Evolutionary conservation across 23 tunicate species (phyloP).

Genomic region (Corella eumyota): DNA sequence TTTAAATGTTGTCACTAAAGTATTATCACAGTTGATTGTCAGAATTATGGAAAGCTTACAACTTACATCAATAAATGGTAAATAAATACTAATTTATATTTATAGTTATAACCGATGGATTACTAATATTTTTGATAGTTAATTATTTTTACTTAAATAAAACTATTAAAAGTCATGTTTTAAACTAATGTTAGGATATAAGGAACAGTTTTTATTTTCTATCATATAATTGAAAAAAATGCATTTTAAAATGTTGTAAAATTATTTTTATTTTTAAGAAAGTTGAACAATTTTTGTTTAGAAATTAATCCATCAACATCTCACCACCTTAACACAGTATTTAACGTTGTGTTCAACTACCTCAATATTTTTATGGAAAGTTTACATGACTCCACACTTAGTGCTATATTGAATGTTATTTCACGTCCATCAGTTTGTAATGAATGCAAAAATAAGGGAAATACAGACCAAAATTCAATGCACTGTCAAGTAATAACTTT

Average conservation of each 20-base stretch:
- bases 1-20: slow-evolving; percentile 1
- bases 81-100: slow-evolving; percentile 4
- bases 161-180: too few relatives aligned
- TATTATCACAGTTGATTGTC: slow-evolving; percentile 9
- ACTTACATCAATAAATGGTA: slow-evolving; percentile 21
- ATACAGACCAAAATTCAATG: too few relatives aligned
- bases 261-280: too few relatives aligned
- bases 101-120: not conserved
- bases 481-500: slow-evolving; percentile 3
- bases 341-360: slow-evolving; percentile 23
- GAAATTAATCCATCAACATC: slow-evolving; percentile 10
- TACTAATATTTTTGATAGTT: not conserved
- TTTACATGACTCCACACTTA: slow-evolving; percentile 13
- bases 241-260: too few relatives aligned
- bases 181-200: too few relatives aligned
- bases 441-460: not conserved
- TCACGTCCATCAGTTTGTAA: slow-evolving; percentile 5
- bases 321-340: slow-evolving; percentile 12
- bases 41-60: slow-evolving; percentile 26
- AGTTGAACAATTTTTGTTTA: slow-evolving; percentile 5
- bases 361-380: slow-evolving; percentile 15
- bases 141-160: too few relatives aligned
- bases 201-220: too few relatives aligned
- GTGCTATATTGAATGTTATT: slow-evolving; percentile 6
- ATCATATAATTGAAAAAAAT: too few relatives aligned